Evolutionary conservation across 2,888 invertebrate genomes (phyloP).

Genomic region (Helobdella robusta): DNA sequence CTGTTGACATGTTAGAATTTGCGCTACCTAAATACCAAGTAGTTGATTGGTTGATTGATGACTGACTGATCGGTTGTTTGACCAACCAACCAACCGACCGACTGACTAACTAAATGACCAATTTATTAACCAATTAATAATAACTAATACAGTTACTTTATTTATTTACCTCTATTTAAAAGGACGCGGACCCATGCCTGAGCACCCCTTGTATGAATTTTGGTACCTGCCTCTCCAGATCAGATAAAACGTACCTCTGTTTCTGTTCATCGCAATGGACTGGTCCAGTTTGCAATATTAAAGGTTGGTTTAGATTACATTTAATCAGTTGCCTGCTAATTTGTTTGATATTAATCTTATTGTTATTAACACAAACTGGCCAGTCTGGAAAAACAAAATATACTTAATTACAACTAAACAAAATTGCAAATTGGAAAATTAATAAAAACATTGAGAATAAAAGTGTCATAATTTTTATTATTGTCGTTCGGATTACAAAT

Average conservation of each 20-base stretch:
- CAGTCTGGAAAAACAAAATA: too few relatives aligned
- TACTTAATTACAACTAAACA: too few relatives aligned
- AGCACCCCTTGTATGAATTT: constrained; percentile 39
- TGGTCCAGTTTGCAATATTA: constrained; percentile 37
- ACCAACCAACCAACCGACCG: too few relatives aligned
- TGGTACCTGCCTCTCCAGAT: constrained; percentile 39
- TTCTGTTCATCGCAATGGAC: constrained; percentile 40
- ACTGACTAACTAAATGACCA: too few relatives aligned
- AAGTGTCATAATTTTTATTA: not conserved
- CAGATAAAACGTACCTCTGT: constrained; percentile 36
- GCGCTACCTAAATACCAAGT: too few relatives aligned
- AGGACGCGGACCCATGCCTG: constrained; percentile 38
- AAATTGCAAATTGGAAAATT: not conserved
- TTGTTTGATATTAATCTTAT: too few relatives aligned
- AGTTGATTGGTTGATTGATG: too few relatives aligned
- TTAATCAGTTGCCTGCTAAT: too few relatives aligned
- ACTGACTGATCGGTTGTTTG: too few relatives aligned
- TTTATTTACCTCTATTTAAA: not conserved
- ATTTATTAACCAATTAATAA: not conserved
- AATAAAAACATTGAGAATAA: not conserved
- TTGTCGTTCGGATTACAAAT: not conserved
- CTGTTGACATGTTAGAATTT: too few relatives aligned
- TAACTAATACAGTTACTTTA: not conserved
- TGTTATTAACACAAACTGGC: too few relatives aligned
- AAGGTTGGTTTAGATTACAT: too few relatives aligned